These are phyloP conservation scores for Maniola jurtina DNA, from an alignment of 1,140 invertebrate species.

Conservation along the genomic window DNA sequence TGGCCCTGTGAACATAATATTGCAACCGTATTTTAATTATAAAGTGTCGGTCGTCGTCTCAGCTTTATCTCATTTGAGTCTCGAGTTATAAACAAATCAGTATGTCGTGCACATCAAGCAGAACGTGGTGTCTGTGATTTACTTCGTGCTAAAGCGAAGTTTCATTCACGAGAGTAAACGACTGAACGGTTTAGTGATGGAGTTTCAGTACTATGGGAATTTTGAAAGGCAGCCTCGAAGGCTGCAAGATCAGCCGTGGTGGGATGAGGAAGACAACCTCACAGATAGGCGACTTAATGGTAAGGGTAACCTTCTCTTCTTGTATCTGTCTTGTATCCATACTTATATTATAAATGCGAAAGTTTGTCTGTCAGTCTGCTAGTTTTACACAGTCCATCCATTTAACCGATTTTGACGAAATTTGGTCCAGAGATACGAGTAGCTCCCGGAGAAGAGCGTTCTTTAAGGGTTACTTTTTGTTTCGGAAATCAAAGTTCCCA, in stretches of 20 bases:
- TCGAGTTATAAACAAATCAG: constrained; percentile 61
- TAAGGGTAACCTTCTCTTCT: constrained; percentile 35
- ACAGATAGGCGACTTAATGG: constrained; percentile 64
- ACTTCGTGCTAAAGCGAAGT: constrained; percentile 20
- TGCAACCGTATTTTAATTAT: constrained; percentile 21
- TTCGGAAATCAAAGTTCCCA: too few relatives aligned
- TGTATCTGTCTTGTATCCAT: neutral
- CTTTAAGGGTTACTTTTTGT: too few relatives aligned
- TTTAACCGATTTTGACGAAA: too few relatives aligned
- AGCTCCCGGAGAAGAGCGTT: too few relatives aligned
- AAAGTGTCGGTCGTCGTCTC: constrained; percentile 45
- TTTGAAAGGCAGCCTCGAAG: constrained; percentile 52
- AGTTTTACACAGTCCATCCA: too few relatives aligned
- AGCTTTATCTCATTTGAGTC: constrained; percentile 63
- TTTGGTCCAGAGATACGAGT: too few relatives aligned
- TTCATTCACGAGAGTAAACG: neutral
- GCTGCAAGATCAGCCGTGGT: constrained; percentile 62
- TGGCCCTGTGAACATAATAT: constrained; percentile 20
- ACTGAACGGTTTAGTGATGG: constrained; percentile 41
- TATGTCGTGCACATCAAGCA: constrained; percentile 52
- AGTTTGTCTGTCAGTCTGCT: too few relatives aligned
- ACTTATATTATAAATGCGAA: too few relatives aligned
- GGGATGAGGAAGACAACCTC: constrained; percentile 71
- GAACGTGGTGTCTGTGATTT: constrained; percentile 48
- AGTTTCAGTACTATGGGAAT: constrained; percentile 69